These are phyloP conservation scores for Catocala sponsa DNA, from an alignment of 2,888 invertebrate genomes.

Conservation along the genomic window DNA sequence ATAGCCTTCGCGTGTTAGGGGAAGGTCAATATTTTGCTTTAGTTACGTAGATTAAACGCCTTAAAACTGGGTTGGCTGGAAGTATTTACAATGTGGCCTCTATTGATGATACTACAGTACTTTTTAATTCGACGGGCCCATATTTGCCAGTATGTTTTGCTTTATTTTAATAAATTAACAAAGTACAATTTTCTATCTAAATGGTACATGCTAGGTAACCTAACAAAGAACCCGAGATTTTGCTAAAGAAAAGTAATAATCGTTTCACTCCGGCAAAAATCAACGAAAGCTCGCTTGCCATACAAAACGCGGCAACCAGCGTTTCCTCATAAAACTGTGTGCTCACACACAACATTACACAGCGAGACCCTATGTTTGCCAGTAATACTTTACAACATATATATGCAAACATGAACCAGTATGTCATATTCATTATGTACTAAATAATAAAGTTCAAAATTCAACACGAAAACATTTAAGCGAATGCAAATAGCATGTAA, in stretches of 20 bases:
- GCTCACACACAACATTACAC: slow-evolving; percentile 73
- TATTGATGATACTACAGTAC: neutral
- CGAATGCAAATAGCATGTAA: slow-evolving; percentile 67
- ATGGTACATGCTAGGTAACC: neutral
- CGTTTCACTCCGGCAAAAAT: slow-evolving; percentile 49
- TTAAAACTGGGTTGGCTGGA: slow-evolving; percentile 20
- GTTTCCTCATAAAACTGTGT: slow-evolving; percentile 70
- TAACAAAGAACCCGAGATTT: slow-evolving; percentile 28
- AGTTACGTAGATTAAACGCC: slow-evolving; percentile 19
- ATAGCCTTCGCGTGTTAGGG: slow-evolving; percentile 53
- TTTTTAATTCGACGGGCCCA: too few relatives aligned
- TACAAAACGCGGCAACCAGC: slow-evolving; percentile 62
- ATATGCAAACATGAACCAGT: slow-evolving; percentile 57
- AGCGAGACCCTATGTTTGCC: slow-evolving; percentile 73
- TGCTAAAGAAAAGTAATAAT: slow-evolving; percentile 45
- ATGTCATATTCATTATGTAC: slow-evolving; percentile 51
- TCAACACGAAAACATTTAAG: slow-evolving; percentile 51
- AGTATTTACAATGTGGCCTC: neutral
- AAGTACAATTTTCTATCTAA: neutral
- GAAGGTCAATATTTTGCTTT: slow-evolving; percentile 41
- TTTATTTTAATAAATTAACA: too few relatives aligned
- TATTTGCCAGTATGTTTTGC: too few relatives aligned
- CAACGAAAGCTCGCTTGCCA: slow-evolving; percentile 47
- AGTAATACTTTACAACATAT: slow-evolving; percentile 73
- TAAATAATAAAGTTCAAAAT: slow-evolving; percentile 63